Conservation (phyloP, 2,113 vertebrate species). For the Oryzias javanicus region DNA sequence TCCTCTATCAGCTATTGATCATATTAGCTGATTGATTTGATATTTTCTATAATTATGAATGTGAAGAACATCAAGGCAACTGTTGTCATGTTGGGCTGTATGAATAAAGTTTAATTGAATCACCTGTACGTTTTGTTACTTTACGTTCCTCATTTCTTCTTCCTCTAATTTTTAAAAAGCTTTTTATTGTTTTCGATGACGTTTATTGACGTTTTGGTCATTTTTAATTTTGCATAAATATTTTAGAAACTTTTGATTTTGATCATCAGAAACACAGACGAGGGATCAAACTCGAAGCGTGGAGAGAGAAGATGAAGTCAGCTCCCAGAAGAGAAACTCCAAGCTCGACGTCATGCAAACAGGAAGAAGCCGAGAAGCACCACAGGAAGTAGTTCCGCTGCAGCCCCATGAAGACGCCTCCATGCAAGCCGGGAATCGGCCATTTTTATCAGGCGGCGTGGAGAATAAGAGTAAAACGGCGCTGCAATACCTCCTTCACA, state of each 20-base stretch:
- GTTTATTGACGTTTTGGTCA: too few species aligned
- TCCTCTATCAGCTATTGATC: too few species aligned
- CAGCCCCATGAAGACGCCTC: slow-evolving; percentile 24
- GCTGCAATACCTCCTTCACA: slow-evolving; percentile 76
- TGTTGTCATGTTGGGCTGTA: too few species aligned
- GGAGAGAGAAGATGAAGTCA: background rate
- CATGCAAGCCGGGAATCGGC: slow-evolving; percentile 41
- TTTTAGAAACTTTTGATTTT: background rate
- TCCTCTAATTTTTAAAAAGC: too few species aligned
- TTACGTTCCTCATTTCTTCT: too few species aligned
- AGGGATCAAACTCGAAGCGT: background rate
- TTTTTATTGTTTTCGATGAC: too few species aligned
- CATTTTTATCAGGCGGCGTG: background rate
- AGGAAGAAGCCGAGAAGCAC: background rate
- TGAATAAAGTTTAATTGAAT: too few species aligned
- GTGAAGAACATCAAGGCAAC: too few species aligned
- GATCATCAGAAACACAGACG: background rate
- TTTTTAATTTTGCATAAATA: too few species aligned
- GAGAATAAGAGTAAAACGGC: slow-evolving; percentile 26
- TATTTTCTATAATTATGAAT: too few species aligned
- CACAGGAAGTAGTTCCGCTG: slow-evolving; percentile 26
- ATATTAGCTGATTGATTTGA: too few species aligned
- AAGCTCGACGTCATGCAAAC: slow-evolving; percentile 6
- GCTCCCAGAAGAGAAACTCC: background rate
- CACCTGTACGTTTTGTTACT: too few species aligned